Evolutionary conservation across 92 coral and sea anemone species (phyloP), one percentile per base, ranked within the genome.

Genomic region (Hydrozoanthus gracilis): DNA sequence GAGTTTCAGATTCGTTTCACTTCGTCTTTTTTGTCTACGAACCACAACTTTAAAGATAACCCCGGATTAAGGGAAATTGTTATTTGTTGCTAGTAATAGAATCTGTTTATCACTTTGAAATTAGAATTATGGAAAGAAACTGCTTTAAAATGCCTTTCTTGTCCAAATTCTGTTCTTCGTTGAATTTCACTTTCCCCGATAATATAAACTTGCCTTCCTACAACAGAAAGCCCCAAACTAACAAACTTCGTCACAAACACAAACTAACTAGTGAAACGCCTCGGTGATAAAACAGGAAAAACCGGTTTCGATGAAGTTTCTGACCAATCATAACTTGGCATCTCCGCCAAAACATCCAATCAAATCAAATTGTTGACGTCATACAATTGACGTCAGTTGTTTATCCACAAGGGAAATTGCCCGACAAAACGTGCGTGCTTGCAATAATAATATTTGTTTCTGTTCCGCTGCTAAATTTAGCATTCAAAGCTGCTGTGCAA

Each of bases 231-330:
- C 74, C 84, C 84, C 84, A 46, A 62, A 79, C 65, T 79, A 64
- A 79, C 56, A 65, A 65, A 48, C 83, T n/a, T 92, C 95, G 93
- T 91, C 86, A 91, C 92, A 88, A 92, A 92, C 95, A 87, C 58
- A 46, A 17, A 8, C 5, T 76, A 87, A 78, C 60, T 20, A 82
- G 27, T 12, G 72, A 64, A 88, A 83, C 88, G 89, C 83, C 88
- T 89, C 65, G 72, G 87, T 56, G 50, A 87, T n/a, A 6, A 89
- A 47, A 89, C 90, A 2, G 79, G 89, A 52, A 69, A 86, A 92
- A 94, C 98, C 90, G 82, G 98, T 91, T 88, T 50, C 50, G 8
- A 80, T 58, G 84, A 64, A 14, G 79, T 74, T 87, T 78, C 89
- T 3, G 46, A 71, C 98, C 98, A 94, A 91, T 94, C 91, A 89